Evolutionary conservation across 2,797 vertebrate species (phyloP), one percentile per base, ranked within the genome.

Genomic region (Peromyscus eremicus): DNA sequence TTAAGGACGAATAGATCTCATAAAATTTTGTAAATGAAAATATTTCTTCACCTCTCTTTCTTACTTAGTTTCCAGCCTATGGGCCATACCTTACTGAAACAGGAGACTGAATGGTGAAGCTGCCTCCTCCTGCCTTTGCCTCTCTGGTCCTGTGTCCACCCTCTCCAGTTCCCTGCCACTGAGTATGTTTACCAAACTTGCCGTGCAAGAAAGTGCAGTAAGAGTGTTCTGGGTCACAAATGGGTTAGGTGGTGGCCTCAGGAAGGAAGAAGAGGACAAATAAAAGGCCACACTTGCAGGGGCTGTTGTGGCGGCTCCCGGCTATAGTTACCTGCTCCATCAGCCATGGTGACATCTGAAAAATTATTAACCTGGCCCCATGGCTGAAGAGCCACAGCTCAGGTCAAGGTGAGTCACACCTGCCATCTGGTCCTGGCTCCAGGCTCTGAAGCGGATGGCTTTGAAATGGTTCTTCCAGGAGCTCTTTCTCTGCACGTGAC

Each of bases 341-440:
- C 97, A 98, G 92, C 93, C 66, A 34, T 37, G 17, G 85, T 96
- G 98, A 98, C 98, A 98, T 96, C 95, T 96, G 97, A 97, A 70
- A 92, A 97, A 93, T 97, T 89, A 97, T 98, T 97, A 97, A 96
- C 94, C 96, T 95, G 97, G 97, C 87, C 94, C 52, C 60, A 13
- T 57, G 73, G 82, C 79, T 32, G 91, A 89, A 95, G 97, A 93
- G 5, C 13, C 17, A 55, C 0, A 34, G 96, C 95, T 87, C 97
- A 97, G 98, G 98, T 98, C 98, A 98, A 98, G 98, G 98, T 83
- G 96, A 98, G 97, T 89, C 97, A 92, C 92, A 76, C 85, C 89
- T 64, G 96, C 98, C 98, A 98, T 98, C 98, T 98, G 98, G 95
- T 60, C 68, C 13, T 0, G 66, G 82, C 96, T 96, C 85, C 80